Conservation (phyloP, 2,113 vertebrate genomes). For the Isurus oxyrinchus region DNA sequence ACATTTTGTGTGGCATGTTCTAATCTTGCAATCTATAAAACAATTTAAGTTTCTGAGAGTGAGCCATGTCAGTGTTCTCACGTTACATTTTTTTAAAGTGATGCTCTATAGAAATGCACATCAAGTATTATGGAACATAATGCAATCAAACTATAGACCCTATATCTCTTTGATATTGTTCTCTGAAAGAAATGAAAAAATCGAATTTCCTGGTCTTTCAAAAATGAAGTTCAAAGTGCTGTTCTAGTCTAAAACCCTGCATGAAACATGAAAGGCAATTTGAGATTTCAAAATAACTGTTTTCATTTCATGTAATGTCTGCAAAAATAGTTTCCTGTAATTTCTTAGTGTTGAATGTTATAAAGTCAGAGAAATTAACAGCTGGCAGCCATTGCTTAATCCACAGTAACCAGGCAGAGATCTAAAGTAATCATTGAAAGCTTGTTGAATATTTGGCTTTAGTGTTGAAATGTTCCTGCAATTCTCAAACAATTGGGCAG, state of each 20-base stretch:
- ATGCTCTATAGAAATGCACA: neutral
- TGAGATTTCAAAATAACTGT: neutral
- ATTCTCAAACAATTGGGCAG: neutral
- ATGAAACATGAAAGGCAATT: neutral
- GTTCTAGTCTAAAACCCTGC: neutral
- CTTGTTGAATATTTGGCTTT: neutral
- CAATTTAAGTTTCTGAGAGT: neutral
- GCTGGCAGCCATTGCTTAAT: neutral
- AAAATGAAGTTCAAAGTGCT: neutral
- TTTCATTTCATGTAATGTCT: neutral
- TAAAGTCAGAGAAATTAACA: neutral
- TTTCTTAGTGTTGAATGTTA: neutral
- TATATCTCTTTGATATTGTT: neutral
- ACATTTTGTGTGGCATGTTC: neutral
- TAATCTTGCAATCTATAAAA: neutral
- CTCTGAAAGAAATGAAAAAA: neutral
- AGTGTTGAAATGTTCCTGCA: neutral
- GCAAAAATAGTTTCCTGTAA: neutral
- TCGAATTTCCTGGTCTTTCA: neutral
- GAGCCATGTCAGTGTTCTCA: neutral
- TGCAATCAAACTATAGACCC: neutral
- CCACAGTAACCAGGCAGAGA: neutral
- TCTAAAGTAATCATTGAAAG: neutral
- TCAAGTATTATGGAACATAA: neutral
- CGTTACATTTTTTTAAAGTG: neutral